Percentiles rank a stretch among this genome's conserved stretches.
Conservation (phyloP, 2,797 vertebrate genomes). For the Lindbergichthys nudifrons region DNA sequence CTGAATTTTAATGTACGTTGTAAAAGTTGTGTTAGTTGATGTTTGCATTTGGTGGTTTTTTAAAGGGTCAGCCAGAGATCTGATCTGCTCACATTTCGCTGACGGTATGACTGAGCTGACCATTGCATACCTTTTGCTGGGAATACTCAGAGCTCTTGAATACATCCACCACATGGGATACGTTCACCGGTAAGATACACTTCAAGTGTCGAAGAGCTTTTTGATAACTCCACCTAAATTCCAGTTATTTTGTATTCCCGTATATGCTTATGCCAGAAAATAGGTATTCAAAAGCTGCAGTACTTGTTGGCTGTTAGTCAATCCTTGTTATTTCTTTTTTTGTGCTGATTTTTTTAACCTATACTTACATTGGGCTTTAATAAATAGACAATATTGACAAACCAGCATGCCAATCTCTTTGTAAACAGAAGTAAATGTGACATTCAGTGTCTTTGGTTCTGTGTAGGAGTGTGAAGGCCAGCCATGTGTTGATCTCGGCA, state of each 20-base stretch:
- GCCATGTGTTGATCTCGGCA: conserved; percentile 94
- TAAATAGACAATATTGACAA: neutral
- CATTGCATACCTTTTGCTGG: conserved; percentile 95
- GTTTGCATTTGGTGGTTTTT: conserved; percentile 18
- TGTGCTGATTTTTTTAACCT: neutral
- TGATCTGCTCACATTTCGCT: conserved; percentile 94
- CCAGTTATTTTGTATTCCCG: too few species aligned
- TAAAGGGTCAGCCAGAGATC: conserved; percentile 95
- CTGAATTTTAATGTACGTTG: neutral
- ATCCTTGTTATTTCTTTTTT: neutral
- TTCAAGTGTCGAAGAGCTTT: too few species aligned
- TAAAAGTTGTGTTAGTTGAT: too few species aligned
- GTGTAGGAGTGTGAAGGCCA: conserved; percentile 95
- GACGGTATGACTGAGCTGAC: conserved; percentile 95
- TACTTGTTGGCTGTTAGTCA: too few species aligned
- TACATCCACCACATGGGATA: conserved; percentile 99
- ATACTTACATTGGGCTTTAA: neutral
- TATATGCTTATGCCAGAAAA: too few species aligned
- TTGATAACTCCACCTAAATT: too few species aligned
- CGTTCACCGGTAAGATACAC: conserved; percentile 90
- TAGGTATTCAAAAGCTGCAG: too few species aligned
- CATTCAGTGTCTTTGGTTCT: conserved; percentile 7
- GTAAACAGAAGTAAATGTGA: neutral
- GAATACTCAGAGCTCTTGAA: conserved; percentile 93
- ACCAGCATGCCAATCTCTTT: neutral